Evolutionary conservation across 2,113 vertebrate species (phyloP).

Genomic region (Oenanthe oenanthe): DNA sequence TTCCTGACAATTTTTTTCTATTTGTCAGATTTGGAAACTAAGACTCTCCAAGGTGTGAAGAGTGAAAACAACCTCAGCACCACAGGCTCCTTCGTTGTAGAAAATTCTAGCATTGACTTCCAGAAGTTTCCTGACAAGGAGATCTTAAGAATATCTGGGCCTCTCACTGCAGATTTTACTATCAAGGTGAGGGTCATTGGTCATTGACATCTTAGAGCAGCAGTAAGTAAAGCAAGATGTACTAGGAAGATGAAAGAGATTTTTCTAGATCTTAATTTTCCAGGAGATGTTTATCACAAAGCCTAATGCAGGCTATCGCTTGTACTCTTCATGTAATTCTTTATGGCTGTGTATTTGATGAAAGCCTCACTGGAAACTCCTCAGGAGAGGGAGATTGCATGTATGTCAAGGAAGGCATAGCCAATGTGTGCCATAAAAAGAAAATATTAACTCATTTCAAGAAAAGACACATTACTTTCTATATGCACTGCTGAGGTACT

Average conservation of each 20-base stretch:
- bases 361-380: background rate
- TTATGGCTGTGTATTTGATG: background rate
- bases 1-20: conserved; percentile 31
- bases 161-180: conserved; percentile 91
- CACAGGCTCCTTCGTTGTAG: conserved; percentile 84
- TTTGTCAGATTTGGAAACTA: conserved; percentile 89
- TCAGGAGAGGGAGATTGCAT: background rate
- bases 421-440: background rate
- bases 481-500: background rate
- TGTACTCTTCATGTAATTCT: background rate
- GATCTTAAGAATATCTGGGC: conserved; percentile 88
- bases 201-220: background rate
- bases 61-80: conserved; percentile 82
- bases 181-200: conserved; percentile 83
- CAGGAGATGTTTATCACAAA: background rate
- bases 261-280: background rate
- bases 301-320: background rate
- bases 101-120: conserved; percentile 92
- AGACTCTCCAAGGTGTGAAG: conserved; percentile 89
- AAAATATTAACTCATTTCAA: background rate
- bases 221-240: background rate
- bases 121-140: conserved; percentile 94
- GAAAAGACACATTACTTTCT: background rate
- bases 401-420: background rate
- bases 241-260: background rate